Conservation (phyloP, 2,113 vertebrate species). For the Neogale vison region DNA sequence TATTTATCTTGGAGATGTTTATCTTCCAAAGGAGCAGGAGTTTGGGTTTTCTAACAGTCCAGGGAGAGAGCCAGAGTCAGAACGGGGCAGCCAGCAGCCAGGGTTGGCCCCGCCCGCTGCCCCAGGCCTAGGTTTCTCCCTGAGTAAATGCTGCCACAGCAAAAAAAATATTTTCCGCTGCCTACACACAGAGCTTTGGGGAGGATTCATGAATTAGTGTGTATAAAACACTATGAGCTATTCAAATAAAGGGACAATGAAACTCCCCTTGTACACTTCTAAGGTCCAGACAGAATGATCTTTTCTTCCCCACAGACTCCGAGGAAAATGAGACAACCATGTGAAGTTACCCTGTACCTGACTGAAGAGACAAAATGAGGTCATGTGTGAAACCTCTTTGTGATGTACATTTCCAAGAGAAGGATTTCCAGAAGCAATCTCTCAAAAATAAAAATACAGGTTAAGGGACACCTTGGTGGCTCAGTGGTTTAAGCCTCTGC, state of each 20-base stretch:
- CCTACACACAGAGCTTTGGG: constrained; percentile 49
- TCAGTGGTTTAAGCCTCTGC: too few species aligned
- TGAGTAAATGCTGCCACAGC: constrained; percentile 17
- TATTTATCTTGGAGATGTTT: constrained; percentile 50
- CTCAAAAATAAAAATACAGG: constrained; percentile 22
- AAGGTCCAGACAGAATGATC: not conserved
- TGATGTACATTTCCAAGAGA: not conserved
- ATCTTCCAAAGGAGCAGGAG: constrained; percentile 13
- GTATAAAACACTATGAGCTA: constrained; percentile 40
- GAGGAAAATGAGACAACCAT: not conserved
- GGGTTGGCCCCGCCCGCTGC: not conserved
- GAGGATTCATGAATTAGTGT: constrained; percentile 58
- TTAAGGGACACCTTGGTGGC: not conserved
- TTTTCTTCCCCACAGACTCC: not conserved
- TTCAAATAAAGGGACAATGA: constrained; percentile 64
- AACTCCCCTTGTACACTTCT: constrained; percentile 32
- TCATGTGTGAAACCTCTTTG: not conserved
- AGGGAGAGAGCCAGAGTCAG: not conserved
- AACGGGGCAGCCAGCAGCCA: not conserved
- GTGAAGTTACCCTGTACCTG: not conserved
- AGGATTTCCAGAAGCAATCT: not conserved
- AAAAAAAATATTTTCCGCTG: constrained; percentile 50
- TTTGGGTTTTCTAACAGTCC: not conserved
- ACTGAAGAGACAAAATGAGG: not conserved
- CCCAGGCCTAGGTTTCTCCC: constrained; percentile 13